Evolutionary conservation across 2,113 vertebrate genomes (phyloP), one percentile per base, ranked within the genome.

Genomic region (Plecotus auritus): DNA sequence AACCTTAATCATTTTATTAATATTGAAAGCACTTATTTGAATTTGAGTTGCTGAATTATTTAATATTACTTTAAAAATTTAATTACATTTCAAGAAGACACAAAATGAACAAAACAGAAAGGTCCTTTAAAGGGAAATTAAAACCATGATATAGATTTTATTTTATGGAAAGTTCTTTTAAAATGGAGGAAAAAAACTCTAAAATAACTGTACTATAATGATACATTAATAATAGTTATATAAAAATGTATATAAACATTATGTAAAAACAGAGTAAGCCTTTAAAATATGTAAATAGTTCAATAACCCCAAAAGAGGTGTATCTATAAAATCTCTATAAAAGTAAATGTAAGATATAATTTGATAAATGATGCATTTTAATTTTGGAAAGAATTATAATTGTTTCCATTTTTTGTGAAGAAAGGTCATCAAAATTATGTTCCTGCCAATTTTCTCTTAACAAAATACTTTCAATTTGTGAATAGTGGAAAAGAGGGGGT

Each of bases 11-110:
- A 86, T 37, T 92, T 86, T 80, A 66, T 89, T 83, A 83, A 90
- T 90, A 83, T 64, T n/a, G 32, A 56, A 83, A 37, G 32, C 73
- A 8, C 76, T 87, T 66, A 87, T 87, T 93, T 95, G 32, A 91
- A 47, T 84, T 93, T 73, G 72, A 67, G 17, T 78, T 91, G 8
- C 28, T 66, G 32, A 90, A 45, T 59, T 86, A 94, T 74, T 81
- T 89, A 88, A 51, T 81, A 86, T 35, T 95, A 14, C 40, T 54
- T 92, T 17, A 61, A 92, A 85, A 64, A 22, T 81, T 92, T 22
- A 72, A 20, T 92, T 85, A 61, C 35, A 47, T 86, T 64, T 74
- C 45, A 77, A 35, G 16, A 87, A 86, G 12, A 26, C 26, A 77
- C 45, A 32, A 78, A 87, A 78, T 45, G 64, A 93, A 86, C 4